These are phyloP conservation scores for Terebella lapidaria DNA, from an alignment of 2,888 invertebrate species.

Conservation along the genomic window DNA sequence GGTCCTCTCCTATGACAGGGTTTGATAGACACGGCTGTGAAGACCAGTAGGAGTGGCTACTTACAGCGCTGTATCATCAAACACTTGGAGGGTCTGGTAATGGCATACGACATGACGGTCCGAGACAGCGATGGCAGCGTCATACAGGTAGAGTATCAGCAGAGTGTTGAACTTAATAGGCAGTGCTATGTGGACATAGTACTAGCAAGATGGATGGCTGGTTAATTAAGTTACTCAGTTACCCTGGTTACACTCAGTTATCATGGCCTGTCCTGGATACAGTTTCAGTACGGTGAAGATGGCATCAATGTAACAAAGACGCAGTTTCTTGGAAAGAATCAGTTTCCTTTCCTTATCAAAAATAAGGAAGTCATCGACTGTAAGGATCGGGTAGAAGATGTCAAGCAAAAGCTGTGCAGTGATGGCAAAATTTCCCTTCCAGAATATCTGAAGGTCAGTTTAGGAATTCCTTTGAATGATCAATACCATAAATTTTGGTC, in stretches of 20 bases:
- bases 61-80: slow-evolving; percentile 94
- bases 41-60: slow-evolving; percentile 97
- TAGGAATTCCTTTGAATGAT: neutral
- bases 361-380: slow-evolving; percentile 64
- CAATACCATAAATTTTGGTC: neutral
- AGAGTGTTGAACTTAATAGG: too few species aligned
- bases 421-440: neutral
- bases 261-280: slow-evolving; percentile 13
- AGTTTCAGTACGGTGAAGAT: slow-evolving; percentile 62
- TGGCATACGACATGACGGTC: slow-evolving; percentile 91
- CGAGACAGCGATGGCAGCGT: slow-evolving; percentile 89
- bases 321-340: slow-evolving; percentile 73
- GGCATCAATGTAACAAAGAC: slow-evolving; percentile 75
- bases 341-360: slow-evolving; percentile 74
- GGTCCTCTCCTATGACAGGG: slow-evolving; percentile 60
- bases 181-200: too few species aligned
- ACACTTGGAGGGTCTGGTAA: slow-evolving; percentile 90
- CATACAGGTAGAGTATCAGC: slow-evolving; percentile 77
- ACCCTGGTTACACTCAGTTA: too few species aligned
- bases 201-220: too few species aligned
- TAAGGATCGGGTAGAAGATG: neutral
- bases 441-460: too few species aligned
- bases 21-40: slow-evolving; percentile 98
- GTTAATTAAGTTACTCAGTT: too few species aligned
- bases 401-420: neutral